Conservation (phyloP, 2,888 invertebrate species). For the Polyommatus iphigenia region DNA sequence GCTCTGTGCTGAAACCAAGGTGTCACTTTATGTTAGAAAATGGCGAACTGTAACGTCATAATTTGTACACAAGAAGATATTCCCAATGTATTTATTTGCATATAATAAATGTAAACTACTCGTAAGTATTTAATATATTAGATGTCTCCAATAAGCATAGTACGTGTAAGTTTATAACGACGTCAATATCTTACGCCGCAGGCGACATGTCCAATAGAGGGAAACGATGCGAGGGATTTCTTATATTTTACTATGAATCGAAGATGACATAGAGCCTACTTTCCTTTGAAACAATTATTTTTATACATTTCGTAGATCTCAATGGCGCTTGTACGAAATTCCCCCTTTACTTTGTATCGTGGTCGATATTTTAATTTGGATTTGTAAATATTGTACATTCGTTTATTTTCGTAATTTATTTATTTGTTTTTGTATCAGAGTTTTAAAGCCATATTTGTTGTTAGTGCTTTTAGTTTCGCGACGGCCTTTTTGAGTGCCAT, state of each 20-base stretch:
- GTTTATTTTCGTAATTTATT: conserved; percentile 72
- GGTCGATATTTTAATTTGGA: conserved; percentile 40
- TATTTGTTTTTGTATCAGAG: conserved; percentile 66
- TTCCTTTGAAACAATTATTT: conserved; percentile 57
- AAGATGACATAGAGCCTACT: conserved; percentile 72
- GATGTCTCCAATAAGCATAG: conserved; percentile 73
- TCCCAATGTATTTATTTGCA: conserved; percentile 32
- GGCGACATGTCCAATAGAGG: conserved; percentile 72
- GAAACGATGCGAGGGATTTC: conserved; percentile 74
- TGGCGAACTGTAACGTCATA: conserved; percentile 18
- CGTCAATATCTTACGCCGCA: conserved; percentile 60
- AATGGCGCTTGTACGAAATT: conserved; percentile 58
- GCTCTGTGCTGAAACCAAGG: background rate
- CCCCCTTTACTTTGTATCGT: conserved; percentile 57
- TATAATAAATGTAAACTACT: conserved; percentile 65
- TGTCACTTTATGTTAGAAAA: conserved; percentile 11
- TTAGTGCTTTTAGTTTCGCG: conserved; percentile 44
- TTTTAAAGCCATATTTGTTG: conserved; percentile 70
- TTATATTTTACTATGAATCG: conserved; percentile 79
- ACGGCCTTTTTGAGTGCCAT: conserved; percentile 58
- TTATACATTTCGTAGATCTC: conserved; percentile 50
- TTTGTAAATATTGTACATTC: conserved; percentile 78
- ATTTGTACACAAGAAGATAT: conserved; percentile 28
- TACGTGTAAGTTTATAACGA: conserved; percentile 76
- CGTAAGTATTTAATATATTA: conserved; percentile 76